Percentiles rank a stretch among this genome's conserved stretches.
Evolutionary conservation across 2,113 vertebrate species (phyloP).

Genomic region (Phainopepla nitens): DNA sequence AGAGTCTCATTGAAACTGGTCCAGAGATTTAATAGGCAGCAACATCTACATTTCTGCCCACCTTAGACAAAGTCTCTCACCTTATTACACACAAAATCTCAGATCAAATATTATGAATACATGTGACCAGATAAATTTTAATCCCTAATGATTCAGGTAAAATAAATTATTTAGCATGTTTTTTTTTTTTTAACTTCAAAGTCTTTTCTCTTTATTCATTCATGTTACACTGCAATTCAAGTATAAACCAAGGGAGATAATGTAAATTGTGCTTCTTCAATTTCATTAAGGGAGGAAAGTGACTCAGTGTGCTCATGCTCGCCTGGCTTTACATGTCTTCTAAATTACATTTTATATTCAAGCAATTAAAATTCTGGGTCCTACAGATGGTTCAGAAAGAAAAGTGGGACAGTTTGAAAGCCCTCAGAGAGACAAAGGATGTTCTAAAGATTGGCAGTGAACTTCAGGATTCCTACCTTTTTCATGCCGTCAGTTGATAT

Average conservation of each 20-base stretch:
- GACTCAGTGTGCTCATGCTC: background rate
- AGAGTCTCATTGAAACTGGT: background rate
- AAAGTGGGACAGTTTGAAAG: background rate
- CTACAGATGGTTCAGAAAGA: background rate
- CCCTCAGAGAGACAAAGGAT: background rate
- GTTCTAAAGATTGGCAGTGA: background rate
- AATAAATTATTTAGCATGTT: background rate
- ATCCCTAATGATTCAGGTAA: background rate
- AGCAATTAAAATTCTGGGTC: slow-evolving; percentile 6
- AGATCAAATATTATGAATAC: background rate
- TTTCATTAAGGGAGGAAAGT: background rate
- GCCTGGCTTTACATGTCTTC: background rate
- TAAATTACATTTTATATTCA: background rate
- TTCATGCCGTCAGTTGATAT: background rate
- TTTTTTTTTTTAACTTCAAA: background rate
- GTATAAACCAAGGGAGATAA: background rate
- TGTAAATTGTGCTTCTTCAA: background rate
- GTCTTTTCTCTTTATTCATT: background rate
- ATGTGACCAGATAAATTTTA: background rate
- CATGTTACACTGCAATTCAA: background rate
- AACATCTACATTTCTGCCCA: background rate
- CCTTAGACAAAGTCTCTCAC: background rate
- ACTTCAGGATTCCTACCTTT: background rate
- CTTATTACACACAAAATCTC: background rate
- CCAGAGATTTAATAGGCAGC: background rate